Base-by-base conservation (phyloP, 2,888 invertebrate genomes). In the Spilosoma lubricipeda region DNA sequence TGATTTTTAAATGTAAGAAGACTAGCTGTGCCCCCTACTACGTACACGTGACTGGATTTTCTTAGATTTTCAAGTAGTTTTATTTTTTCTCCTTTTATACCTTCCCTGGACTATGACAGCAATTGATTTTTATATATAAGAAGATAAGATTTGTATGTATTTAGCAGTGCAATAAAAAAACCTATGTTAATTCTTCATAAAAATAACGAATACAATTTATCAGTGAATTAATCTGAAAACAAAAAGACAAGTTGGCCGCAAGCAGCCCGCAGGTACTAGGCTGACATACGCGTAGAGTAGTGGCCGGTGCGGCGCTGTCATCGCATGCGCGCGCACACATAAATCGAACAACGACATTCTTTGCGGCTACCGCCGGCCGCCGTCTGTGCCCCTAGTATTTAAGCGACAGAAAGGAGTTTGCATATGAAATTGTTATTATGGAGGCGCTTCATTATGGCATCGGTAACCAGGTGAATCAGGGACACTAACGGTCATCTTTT, bases 331-430 rank as follows among this genome's bases (percentile, higher is more conserved):
- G 90, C 90, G 89, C 89, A 83, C 90, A 89, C 91, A 93, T 93
- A 92, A 93, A 93, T 92, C 89, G 90, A 81, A 75, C 87, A 88
- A 86, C 90, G 92, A 92, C 93, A 93, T 93, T 93, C 93, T 93
- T 93, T 93, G 92, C 90, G 84, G 86, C 86, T 87, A 89, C 90
- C 90, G 91, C 91, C 90, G 88, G 91, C 91, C 90, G 88, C 87
- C 83, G 85, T 85, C 86, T 91, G 89, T 84, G 88, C 87, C 86
- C 89, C 90, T 90, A 89, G 87, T 91, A 88, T 83, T 80, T 79
- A 79, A 72, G 74, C 79, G 73, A 79, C 70, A 70, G 82, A 75
- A 78, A 76, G 77, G 69, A 82, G 80, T 79, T 84, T 77, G 78
- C 82, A 82, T 85, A 83, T 83, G 75, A 82, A 83, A 83, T 85